Evolutionary conservation across 1,140 invertebrate genomes (phyloP).

Genomic region (Oncopeltus fasciatus): DNA sequence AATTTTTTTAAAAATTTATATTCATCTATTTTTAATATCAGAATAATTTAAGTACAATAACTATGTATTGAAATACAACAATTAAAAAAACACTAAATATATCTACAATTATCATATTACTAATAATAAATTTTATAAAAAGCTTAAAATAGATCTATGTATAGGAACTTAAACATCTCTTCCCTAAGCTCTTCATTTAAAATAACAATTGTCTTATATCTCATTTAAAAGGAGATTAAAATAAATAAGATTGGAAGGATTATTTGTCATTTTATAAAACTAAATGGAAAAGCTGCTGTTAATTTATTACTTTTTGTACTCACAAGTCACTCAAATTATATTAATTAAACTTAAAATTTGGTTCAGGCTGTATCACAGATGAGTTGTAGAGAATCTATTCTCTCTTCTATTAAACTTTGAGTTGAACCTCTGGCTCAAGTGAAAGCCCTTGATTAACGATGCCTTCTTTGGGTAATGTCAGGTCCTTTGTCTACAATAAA

Average conservation of each 20-base stretch:
- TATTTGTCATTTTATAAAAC: slow-evolving; percentile 6
- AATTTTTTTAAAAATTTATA: not conserved
- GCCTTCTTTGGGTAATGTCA: not conserved
- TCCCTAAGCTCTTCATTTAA: not conserved
- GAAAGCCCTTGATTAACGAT: not conserved
- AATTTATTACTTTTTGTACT: not conserved
- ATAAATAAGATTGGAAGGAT: not conserved
- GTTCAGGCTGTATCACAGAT: not conserved
- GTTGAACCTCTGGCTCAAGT: not conserved
- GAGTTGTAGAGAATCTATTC: not conserved
- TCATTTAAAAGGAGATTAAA: too few relatives aligned
- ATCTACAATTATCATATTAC: not conserved
- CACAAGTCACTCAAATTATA: not conserved
- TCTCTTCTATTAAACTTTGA: not conserved
- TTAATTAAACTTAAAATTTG: not conserved
- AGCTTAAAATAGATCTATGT: too few relatives aligned
- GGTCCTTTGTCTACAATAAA: not conserved
- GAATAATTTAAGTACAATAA: not conserved
- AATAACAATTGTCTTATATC: too few relatives aligned
- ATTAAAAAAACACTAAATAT: not conserved
- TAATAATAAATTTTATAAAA: too few relatives aligned
- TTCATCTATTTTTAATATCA: not conserved
- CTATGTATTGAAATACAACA: not conserved
- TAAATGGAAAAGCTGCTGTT: not conserved
- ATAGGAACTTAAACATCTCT: not conserved